A percentile compares a stretch with the other conserved stretches of the same genome.
Evolutionary conservation across 2,113 vertebrate genomes (phyloP).

Genomic region (Brienomyrus brachyistius): DNA sequence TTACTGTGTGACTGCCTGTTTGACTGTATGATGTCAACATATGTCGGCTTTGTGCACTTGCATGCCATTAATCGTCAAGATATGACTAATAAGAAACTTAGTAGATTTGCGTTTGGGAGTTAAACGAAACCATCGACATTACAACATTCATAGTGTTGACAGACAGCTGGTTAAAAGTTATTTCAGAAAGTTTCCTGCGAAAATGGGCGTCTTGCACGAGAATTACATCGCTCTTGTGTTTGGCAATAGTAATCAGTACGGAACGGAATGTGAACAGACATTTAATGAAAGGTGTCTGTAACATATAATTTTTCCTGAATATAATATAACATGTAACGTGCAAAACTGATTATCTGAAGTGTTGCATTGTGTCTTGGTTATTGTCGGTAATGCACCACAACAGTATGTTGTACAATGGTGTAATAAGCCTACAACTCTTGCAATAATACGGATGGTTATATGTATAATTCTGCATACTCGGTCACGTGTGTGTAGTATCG

Average conservation of each 20-base stretch:
- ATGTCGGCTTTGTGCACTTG: background rate
- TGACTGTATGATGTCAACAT: background rate
- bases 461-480: background rate
- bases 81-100: background rate
- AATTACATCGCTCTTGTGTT: background rate
- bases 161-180: background rate
- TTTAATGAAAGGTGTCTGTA: background rate
- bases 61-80: background rate
- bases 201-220: background rate
- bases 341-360: background rate
- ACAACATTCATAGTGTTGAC: background rate
- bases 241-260: background rate
- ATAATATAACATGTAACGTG: background rate
- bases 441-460: background rate
- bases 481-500: background rate
- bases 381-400: background rate
- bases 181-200: background rate
- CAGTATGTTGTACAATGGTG: too few relatives aligned
- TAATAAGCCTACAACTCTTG: background rate
- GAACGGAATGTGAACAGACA: background rate
- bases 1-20: background rate
- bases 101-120: background rate
- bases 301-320: background rate
- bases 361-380: background rate
- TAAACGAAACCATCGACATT: background rate